Percentiles rank a stretch among this genome's conserved stretches.
Conservation (phyloP, 2,797 vertebrate genomes). For the Streptopelia turtur region DNA sequence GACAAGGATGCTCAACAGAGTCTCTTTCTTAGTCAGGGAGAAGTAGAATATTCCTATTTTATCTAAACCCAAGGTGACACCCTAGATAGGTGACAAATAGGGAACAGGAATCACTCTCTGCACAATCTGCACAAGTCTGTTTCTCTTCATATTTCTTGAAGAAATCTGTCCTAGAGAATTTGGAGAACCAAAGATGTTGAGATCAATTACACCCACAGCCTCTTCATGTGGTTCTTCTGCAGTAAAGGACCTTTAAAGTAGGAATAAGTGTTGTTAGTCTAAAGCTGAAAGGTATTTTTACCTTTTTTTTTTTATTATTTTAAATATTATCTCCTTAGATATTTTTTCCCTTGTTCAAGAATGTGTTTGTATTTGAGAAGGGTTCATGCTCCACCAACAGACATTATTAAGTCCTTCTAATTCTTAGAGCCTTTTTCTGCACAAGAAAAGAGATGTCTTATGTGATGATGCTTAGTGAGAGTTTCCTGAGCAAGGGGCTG, state of each 20-base stretch:
- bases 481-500: not conserved
- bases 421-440: not conserved
- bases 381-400: not conserved
- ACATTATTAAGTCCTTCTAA: not conserved
- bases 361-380: not conserved
- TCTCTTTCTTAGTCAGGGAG: not conserved
- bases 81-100: not conserved
- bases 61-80: not conserved
- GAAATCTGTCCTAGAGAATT: not conserved
- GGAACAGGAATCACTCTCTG: not conserved
- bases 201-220: not conserved
- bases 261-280: not conserved
- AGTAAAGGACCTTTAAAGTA: not conserved
- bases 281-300: not conserved
- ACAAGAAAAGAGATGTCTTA: not conserved
- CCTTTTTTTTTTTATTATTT: not conserved
- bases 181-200: not conserved
- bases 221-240: not conserved
- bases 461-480: not conserved
- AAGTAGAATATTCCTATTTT: not conserved
- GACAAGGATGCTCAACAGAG: not conserved
- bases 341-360: not conserved
- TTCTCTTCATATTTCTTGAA: not conserved
- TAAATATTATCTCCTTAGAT: not conserved
- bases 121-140: not conserved